A percentile compares a stretch with the other conserved stretches of the same genome.
Evolutionary conservation across 2,113 vertebrate genomes (phyloP).

Genomic region (Prunella fulvescens): DNA sequence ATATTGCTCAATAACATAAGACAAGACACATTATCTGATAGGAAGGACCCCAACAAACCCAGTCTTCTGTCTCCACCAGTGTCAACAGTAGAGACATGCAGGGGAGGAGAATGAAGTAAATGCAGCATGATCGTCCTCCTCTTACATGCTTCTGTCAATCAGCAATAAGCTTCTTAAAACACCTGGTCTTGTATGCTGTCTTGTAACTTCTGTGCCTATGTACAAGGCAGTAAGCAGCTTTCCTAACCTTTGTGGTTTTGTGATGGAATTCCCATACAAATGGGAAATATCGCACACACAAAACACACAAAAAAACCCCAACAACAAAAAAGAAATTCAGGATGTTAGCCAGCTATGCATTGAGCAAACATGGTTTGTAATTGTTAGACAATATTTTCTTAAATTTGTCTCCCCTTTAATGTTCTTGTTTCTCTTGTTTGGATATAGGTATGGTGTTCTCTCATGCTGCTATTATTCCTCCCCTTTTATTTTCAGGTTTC

Average conservation of each 20-base stretch:
- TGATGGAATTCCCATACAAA: background rate
- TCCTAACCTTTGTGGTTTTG: background rate
- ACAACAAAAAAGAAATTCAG: background rate
- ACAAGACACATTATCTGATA: background rate
- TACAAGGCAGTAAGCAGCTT: background rate
- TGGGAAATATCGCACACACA: background rate
- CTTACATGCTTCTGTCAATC: background rate
- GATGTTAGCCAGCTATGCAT: background rate
- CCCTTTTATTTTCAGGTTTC: background rate
- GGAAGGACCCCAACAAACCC: background rate
- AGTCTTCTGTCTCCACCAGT: background rate
- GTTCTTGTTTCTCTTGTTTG: background rate
- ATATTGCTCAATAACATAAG: background rate
- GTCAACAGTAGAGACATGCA: background rate
- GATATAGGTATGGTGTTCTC: background rate
- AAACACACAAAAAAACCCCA: background rate
- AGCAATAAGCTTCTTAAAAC: background rate
- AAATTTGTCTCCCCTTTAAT: background rate
- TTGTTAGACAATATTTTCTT: background rate
- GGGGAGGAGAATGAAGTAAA: background rate
- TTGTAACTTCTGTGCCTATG: background rate
- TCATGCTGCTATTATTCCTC: background rate
- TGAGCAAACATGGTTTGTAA: background rate
- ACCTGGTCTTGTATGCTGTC: background rate
- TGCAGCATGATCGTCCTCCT: background rate